A percentile compares a stretch with the other conserved stretches of the same genome.
These are phyloP conservation scores for Oncopodura yosiiana DNA, from an alignment of 1,140 invertebrate genomes.

Conservation along the genomic window DNA sequence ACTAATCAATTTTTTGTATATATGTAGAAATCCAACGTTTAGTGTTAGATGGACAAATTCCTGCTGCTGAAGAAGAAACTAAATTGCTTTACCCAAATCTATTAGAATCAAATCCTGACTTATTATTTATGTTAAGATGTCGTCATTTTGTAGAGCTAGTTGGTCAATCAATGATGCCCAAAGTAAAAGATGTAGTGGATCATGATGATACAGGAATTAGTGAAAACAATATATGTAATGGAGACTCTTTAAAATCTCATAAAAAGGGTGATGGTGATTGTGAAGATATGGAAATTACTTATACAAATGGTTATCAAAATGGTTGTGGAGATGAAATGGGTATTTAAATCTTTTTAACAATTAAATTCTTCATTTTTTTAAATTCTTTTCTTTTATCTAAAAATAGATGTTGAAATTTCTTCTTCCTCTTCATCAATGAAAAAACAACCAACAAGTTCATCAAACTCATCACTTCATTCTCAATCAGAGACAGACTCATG, in stretches of 20 bases:
- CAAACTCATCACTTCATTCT: constrained; percentile 31
- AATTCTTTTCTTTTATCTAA: constrained; percentile 1
- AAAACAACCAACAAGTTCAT: constrained; percentile 22
- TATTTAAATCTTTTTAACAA: constrained; percentile 6
- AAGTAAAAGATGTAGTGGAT: constrained; percentile 17
- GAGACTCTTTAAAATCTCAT: too few species aligned
- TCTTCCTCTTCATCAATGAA: constrained; percentile 28
- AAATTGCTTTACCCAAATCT: constrained; percentile 80
- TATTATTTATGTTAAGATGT: constrained; percentile 90
- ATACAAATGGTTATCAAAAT: constrained; percentile 54
- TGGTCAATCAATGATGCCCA: constrained; percentile 42
- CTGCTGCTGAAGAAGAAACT: constrained; percentile 86
- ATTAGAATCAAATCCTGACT: constrained; percentile 75
- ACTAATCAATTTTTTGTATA: background rate
- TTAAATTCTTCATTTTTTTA: background rate
- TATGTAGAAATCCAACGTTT: constrained; percentile 80
- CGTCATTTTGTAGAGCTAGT: constrained; percentile 90
- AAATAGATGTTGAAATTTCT: constrained; percentile 33
- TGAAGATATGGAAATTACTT: constrained; percentile 34
- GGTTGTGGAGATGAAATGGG: constrained; percentile 43
- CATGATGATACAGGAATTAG: constrained; percentile 37
- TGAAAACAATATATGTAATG: constrained; percentile 27
- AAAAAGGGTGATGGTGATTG: constrained; percentile 10
- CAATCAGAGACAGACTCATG: constrained; percentile 28
- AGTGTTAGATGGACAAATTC: constrained; percentile 80